A percentile compares a stretch with the other conserved stretches of the same genome.
phyloP scores from a whole-genome alignment of 2,888 invertebrate genomes.

The Apamea crenata region DNA sequence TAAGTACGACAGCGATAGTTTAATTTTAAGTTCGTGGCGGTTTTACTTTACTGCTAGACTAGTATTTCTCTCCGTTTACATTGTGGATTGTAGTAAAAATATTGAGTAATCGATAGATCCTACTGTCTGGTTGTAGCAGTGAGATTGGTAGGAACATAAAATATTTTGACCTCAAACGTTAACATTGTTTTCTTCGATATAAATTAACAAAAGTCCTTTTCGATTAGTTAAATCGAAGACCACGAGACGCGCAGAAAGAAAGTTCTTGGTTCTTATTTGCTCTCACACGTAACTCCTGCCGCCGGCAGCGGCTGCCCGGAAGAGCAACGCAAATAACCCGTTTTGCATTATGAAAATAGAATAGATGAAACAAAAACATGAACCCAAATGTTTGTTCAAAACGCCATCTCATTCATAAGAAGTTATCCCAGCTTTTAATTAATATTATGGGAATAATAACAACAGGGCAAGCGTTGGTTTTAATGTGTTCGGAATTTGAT shows the following conservation, averaged over 20 bases:
- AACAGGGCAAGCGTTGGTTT: conserved; percentile 36
- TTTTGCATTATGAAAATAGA: conserved; percentile 85
- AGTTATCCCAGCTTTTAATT: conserved; percentile 73
- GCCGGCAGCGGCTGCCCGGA: conserved; percentile 68
- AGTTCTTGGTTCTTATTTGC: conserved; percentile 79
- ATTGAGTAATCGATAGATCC: neutral
- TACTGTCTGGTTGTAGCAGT: neutral
- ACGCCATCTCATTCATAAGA: conserved; percentile 71
- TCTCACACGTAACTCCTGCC: conserved; percentile 51
- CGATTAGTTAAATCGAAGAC: conserved; percentile 46
- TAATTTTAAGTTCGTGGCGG: neutral
- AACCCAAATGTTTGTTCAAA: conserved; percentile 74
- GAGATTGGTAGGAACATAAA: neutral
- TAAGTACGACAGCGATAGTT: neutral
- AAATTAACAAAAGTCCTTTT: conserved; percentile 33
- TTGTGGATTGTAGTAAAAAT: neutral
- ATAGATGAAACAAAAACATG: conserved; percentile 78
- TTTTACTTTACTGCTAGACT: neutral
- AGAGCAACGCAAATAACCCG: conserved; percentile 84
- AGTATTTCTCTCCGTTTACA: neutral
- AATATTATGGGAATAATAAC: conserved; percentile 69
- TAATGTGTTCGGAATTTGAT: conserved; percentile 28
- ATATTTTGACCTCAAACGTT: neutral
- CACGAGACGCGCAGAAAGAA: conserved; percentile 73
- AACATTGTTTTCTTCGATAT: neutral